Evolutionary conservation across 2,888 invertebrate species (phyloP).

Genomic region (Lissonota sp.): DNA sequence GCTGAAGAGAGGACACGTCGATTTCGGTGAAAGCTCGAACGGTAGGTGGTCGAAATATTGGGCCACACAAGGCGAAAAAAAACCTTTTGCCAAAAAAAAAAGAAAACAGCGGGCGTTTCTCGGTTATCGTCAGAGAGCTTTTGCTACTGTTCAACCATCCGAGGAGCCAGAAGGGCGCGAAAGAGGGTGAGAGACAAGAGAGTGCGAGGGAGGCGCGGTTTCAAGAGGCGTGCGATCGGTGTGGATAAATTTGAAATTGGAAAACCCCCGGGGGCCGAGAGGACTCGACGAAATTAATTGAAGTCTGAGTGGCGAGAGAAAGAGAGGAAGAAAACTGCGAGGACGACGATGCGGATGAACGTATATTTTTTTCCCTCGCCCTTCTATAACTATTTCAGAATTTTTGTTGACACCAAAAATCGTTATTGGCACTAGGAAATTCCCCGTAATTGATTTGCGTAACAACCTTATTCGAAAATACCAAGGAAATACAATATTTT

Average conservation of each 20-base stretch:
- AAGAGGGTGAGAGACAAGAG: background rate
- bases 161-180: background rate
- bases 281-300: slow-evolving; percentile 77
- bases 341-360: slow-evolving; percentile 40
- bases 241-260: slow-evolving; percentile 74
- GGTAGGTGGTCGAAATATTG: background rate
- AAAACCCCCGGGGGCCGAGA: slow-evolving; percentile 70
- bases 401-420: too few relatives aligned
- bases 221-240: slow-evolving; percentile 57
- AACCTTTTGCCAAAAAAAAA: slow-evolving; percentile 21
- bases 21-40: slow-evolving; percentile 15
- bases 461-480: too few relatives aligned
- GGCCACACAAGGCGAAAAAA: slow-evolving; percentile 17
- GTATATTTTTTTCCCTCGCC: background rate
- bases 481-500: too few relatives aligned
- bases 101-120: slow-evolving; percentile 30
- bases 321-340: slow-evolving; percentile 66
- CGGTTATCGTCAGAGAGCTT: slow-evolving; percentile 27
- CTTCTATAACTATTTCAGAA: too few relatives aligned
- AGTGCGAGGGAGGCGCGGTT: slow-evolving; percentile 38
- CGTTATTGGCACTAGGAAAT: too few relatives aligned
- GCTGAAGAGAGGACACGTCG: slow-evolving; percentile 1
- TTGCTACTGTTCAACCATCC: slow-evolving; percentile 16
- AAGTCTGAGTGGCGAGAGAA: slow-evolving; percentile 76
- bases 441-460: too few relatives aligned